Percentiles rank a stretch among this genome's conserved stretches.
Conservation (phyloP, 2,888 invertebrate species). For the Habrosyne pyritoides region DNA sequence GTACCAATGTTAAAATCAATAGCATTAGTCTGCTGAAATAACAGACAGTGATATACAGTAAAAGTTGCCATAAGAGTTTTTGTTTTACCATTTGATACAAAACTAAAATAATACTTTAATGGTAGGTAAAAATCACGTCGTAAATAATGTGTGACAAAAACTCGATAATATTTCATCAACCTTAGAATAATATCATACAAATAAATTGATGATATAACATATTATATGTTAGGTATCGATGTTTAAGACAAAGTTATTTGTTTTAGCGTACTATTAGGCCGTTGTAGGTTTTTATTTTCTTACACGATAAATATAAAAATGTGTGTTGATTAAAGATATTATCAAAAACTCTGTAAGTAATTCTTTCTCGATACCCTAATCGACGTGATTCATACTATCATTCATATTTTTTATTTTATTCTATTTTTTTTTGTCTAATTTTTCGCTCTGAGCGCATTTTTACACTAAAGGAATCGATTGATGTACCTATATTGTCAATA, state of each 20-base stretch:
- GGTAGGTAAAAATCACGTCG: not conserved
- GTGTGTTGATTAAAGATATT: not conserved
- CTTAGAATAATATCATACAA: too few species aligned
- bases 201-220: too few species aligned
- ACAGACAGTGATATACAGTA: too few species aligned
- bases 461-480: slow-evolving; percentile 15
- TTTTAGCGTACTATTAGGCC: not conserved
- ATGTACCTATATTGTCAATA: slow-evolving; percentile 36
- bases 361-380: not conserved
- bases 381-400: not conserved
- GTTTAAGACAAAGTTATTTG: not conserved
- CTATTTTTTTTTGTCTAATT: slow-evolving; percentile 11
- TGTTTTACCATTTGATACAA: too few species aligned
- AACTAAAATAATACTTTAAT: too few species aligned
- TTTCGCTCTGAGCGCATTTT: slow-evolving; percentile 31
- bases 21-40: too few species aligned
- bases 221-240: not conserved
- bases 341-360: not conserved
- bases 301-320: not conserved
- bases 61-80: too few species aligned
- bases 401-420: not conserved
- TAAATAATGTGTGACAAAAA: too few species aligned
- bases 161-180: not conserved
- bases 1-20: too few species aligned
- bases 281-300: not conserved